phyloP scores from a whole-genome alignment of 2,797 vertebrate genomes.

The Menidia menidia region DNA sequence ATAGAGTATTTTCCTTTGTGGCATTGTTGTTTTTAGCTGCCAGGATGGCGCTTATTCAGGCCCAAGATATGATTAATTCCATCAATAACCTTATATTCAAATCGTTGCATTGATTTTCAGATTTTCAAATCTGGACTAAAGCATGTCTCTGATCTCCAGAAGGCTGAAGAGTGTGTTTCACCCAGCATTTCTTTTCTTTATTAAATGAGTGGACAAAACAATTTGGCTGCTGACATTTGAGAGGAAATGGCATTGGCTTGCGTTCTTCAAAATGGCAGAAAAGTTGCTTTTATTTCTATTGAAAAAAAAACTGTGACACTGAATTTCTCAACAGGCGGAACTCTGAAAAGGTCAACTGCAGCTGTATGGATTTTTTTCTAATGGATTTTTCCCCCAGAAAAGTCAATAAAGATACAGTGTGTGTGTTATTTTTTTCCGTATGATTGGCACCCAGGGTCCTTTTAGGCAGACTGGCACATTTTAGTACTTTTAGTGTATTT shows the following conservation, averaged over 20 bases:
- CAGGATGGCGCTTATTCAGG: background rate
- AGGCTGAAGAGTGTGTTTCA: conserved; percentile 13
- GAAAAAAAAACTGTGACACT: conserved; percentile 41
- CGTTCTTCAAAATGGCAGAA: conserved; percentile 55
- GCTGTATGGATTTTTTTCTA: conserved; percentile 68
- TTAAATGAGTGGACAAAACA: conserved; percentile 60
- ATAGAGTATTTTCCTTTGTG: conserved; percentile 18
- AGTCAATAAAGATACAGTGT: conserved; percentile 45
- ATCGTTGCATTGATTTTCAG: conserved; percentile 10
- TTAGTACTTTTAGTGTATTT: conserved; percentile 9
- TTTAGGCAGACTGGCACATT: conserved; percentile 4
- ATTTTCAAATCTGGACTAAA: conserved; percentile 4
- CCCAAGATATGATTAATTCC: background rate
- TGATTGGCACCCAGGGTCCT: conserved; percentile 44
- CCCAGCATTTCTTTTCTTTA: conserved; percentile 41
- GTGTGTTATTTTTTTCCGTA: conserved; percentile 12
- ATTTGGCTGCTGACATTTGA: conserved; percentile 74
- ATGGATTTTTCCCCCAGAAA: conserved; percentile 58
- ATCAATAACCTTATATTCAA: background rate
- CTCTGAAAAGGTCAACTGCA: conserved; percentile 65
- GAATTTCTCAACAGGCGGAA: conserved; percentile 56
- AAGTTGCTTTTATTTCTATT: conserved; percentile 56
- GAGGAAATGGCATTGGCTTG: conserved; percentile 53
- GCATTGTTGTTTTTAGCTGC: background rate
- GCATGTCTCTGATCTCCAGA: background rate